Conservation (phyloP, 92 coral and sea anemone species). For the Micromussa lordhowensis region DNA sequence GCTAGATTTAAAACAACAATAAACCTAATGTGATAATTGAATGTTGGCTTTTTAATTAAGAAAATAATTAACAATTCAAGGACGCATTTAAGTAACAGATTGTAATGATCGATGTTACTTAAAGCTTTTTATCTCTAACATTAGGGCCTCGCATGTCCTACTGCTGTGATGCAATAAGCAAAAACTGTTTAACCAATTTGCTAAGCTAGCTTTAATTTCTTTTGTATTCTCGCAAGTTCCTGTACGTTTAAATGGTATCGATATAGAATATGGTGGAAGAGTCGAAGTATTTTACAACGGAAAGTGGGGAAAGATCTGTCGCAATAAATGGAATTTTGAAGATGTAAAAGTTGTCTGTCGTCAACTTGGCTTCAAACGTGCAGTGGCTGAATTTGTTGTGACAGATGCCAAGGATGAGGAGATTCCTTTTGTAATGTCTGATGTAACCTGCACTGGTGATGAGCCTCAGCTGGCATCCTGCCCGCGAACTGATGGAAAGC, state of each 20-base stretch:
- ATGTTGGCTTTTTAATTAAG: too few relatives aligned
- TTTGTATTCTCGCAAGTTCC: neutral
- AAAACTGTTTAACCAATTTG: neutral
- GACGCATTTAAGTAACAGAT: too few relatives aligned
- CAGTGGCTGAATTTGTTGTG: neutral
- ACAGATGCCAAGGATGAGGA: neutral
- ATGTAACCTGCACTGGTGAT: too few relatives aligned
- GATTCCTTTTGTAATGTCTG: slow-evolving; percentile 10
- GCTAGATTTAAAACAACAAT: too few relatives aligned
- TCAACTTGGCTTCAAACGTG: slow-evolving; percentile 7
- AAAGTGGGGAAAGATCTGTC: slow-evolving; percentile 14
- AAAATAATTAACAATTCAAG: too few relatives aligned
- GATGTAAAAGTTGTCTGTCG: neutral
- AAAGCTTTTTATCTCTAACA: too few relatives aligned
- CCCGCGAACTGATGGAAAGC: too few relatives aligned
- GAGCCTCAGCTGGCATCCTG: too few relatives aligned
- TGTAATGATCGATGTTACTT: too few relatives aligned
- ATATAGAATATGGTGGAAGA: slow-evolving; percentile 1
- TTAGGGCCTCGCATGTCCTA: too few relatives aligned
- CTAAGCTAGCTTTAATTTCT: neutral
- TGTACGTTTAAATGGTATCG: neutral
- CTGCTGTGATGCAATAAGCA: too few relatives aligned
- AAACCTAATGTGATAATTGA: too few relatives aligned
- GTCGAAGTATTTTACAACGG: slow-evolving; percentile 9
- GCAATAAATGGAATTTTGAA: neutral